A percentile compares a stretch with the other conserved stretches of the same genome.
These are phyloP conservation scores for Cryptophagus acutangulus DNA, from an alignment of 2,888 invertebrate species.

Conservation along the genomic window DNA sequence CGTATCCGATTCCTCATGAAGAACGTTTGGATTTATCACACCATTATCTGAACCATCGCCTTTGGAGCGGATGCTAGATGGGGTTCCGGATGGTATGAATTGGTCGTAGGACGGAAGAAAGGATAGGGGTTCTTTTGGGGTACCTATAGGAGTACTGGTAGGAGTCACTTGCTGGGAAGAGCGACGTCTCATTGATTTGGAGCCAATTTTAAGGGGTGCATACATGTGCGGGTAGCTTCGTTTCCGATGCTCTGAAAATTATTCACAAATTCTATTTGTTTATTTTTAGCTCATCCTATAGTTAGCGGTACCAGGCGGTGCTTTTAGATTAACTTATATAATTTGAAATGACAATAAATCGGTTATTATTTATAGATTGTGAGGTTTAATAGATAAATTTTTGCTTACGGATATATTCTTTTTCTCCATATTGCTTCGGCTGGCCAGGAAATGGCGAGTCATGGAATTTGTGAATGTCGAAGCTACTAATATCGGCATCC, in stretches of 20 bases:
- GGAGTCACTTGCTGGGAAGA: constrained; percentile 31
- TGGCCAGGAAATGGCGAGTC: constrained; percentile 35
- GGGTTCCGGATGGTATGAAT: constrained; percentile 11
- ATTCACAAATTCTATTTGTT: too few relatives aligned
- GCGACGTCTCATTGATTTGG: constrained; percentile 54
- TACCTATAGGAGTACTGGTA: constrained; percentile 23
- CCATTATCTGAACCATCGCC: constrained; percentile 19
- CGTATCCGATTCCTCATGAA: constrained; percentile 38
- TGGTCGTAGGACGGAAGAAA: constrained; percentile 10
- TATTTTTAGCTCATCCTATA: too few relatives aligned
- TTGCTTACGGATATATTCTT: constrained; percentile 48
- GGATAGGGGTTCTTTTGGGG: constrained; percentile 16
- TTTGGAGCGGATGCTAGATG: constrained; percentile 13
- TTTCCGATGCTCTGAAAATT: constrained; percentile 57
- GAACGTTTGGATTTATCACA: constrained; percentile 25
- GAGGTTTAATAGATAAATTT: too few relatives aligned
- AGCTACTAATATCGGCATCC: constrained; percentile 53
- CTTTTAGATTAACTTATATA: too few relatives aligned
- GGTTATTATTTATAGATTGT: too few relatives aligned
- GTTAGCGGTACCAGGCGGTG: too few relatives aligned
- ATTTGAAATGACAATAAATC: too few relatives aligned
- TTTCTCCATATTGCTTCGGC: constrained; percentile 45
- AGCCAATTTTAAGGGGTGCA: constrained; percentile 56
- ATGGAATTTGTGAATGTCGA: constrained; percentile 53
- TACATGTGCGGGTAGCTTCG: constrained; percentile 61